Evolutionary conservation across 2,113 vertebrate genomes (phyloP).

Genomic region (Takifugu bimaculatus): DNA sequence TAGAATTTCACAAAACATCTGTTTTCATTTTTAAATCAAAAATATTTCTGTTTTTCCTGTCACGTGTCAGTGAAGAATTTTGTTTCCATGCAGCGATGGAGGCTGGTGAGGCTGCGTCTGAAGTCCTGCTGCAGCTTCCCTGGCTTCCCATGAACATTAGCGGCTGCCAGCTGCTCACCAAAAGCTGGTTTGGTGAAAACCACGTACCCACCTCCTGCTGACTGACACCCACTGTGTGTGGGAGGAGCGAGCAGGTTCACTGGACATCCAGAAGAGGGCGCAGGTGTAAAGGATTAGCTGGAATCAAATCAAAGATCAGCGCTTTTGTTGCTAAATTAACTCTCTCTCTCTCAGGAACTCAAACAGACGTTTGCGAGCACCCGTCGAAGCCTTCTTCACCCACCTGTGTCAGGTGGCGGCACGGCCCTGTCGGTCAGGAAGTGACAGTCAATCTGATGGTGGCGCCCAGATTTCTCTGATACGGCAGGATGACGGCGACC

Average conservation of each 20-base stretch:
- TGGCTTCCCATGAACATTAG: constrained; percentile 81
- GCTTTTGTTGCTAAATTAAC: not conserved
- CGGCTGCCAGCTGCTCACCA: constrained; percentile 73
- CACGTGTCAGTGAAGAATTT: not conserved
- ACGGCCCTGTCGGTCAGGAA: constrained; percentile 68
- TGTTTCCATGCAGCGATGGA: constrained; percentile 46
- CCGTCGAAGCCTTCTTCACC: constrained; percentile 77
- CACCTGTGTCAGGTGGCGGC: constrained; percentile 76
- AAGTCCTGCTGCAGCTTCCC: constrained; percentile 71
- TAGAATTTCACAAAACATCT: too few relatives aligned
- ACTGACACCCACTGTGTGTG: constrained; percentile 81
- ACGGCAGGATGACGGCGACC: not conserved
- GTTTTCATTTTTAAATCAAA: too few relatives aligned
- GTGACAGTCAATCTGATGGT: rapidly evolving
- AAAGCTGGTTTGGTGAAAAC: constrained; percentile 79
- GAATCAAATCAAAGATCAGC: not conserved
- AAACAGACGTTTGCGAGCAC: constrained; percentile 85
- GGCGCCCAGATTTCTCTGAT: constrained; percentile 68
- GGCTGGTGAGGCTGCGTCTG: constrained; percentile 38
- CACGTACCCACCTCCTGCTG: constrained; percentile 82
- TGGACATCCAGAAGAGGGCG: constrained; percentile 77
- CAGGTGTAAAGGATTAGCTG: constrained; percentile 66
- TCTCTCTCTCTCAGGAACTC: constrained; percentile 77
- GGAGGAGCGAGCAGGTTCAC: constrained; percentile 79
- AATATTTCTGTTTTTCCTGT: too few relatives aligned